Evolutionary conservation across 2,113 vertebrate genomes (phyloP).

Genomic region (Brachirus orientalis): DNA sequence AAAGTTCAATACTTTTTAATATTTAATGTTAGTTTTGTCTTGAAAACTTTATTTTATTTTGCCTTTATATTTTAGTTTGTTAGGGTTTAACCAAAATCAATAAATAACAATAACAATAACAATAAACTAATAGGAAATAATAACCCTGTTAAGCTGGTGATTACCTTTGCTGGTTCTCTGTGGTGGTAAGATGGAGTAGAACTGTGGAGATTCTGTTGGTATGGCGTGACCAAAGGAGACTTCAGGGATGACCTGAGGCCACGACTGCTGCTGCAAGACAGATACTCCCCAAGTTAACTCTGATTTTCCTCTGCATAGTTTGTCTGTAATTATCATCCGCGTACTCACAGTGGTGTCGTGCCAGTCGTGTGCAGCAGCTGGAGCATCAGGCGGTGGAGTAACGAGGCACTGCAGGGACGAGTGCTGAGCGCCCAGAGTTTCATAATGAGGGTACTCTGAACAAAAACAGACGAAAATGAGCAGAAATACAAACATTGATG

Average conservation of each 20-base stretch:
- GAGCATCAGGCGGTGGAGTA: constrained; percentile 72
- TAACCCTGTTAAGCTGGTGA: not conserved
- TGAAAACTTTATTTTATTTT: too few relatives aligned
- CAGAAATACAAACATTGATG: not conserved
- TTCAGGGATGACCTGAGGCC: constrained; percentile 78
- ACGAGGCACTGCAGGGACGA: constrained; percentile 71
- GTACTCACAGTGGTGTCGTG: constrained; percentile 83
- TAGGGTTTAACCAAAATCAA: too few relatives aligned
- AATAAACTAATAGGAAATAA: too few relatives aligned
- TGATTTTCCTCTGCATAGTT: not conserved
- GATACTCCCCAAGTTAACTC: not conserved
- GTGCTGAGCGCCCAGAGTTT: constrained; percentile 80
- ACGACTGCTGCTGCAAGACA: constrained; percentile 65
- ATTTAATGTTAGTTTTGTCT: too few relatives aligned
- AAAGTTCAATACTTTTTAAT: too few relatives aligned
- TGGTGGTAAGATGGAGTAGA: constrained; percentile 77
- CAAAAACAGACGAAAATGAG: not conserved
- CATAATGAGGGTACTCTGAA: constrained; percentile 79
- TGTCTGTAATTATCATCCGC: not conserved
- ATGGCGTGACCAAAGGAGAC: constrained; percentile 75
- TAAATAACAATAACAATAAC: too few relatives aligned
- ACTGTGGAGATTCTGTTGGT: constrained; percentile 73
- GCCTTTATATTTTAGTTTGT: constrained; percentile 2
- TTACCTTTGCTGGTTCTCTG: constrained; percentile 87
- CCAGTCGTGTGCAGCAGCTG: constrained; percentile 79